A percentile compares a stretch with the other conserved stretches of the same genome.
Conservation (phyloP, 1,140 invertebrate genomes). For the Hyles vespertilio region DNA sequence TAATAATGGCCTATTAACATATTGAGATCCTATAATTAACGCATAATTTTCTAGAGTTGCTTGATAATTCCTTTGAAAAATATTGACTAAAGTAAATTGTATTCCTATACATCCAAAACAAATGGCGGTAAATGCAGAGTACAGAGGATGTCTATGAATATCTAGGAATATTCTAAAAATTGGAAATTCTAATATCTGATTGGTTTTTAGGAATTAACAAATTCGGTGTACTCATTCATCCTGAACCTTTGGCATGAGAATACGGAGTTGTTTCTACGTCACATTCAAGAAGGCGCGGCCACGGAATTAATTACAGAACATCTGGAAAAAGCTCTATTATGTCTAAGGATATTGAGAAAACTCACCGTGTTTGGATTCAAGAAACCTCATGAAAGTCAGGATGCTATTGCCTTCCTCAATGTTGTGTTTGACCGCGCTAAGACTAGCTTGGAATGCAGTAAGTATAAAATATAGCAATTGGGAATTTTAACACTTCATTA, state of each 20-base stretch:
- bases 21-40: too few species aligned
- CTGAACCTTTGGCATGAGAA: conserved; percentile 85
- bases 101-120: too few species aligned
- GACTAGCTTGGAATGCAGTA: conserved; percentile 86
- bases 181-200: background rate
- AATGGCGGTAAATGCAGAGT: too few species aligned
- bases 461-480: conserved; percentile 63
- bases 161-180: background rate
- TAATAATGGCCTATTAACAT: too few species aligned
- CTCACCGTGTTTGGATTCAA: conserved; percentile 88
- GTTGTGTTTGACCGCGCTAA: conserved; percentile 86
- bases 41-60: too few species aligned
- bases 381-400: conserved; percentile 83
- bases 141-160: too few species aligned
- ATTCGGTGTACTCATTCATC: conserved; percentile 83
- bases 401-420: conserved; percentile 86
- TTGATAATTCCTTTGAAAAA: too few species aligned
- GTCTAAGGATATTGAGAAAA: conserved; percentile 88
- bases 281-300: conserved; percentile 76
- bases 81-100: too few species aligned
- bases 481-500: background rate
- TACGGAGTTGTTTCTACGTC: conserved; percentile 80
- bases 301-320: conserved; percentile 77
- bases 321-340: conserved; percentile 86
- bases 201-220: conserved; percentile 82